These are phyloP conservation scores for Epinephelus fuscoguttatus DNA, from an alignment of 2,113 vertebrate genomes.

Conservation along the genomic window DNA sequence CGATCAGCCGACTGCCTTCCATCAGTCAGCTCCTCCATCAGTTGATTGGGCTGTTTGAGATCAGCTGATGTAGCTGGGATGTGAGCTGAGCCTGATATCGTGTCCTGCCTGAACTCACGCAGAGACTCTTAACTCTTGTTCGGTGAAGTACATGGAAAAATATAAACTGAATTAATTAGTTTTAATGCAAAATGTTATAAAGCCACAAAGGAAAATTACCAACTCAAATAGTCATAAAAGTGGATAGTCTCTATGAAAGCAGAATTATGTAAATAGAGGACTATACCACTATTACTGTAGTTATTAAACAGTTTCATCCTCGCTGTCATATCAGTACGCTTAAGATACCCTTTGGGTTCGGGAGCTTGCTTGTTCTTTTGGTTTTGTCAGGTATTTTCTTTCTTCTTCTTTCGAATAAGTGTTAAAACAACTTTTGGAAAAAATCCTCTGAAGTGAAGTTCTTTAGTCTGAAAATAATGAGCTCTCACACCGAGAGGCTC, in stretches of 20 bases:
- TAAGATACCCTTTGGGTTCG: background rate
- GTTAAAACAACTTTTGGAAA: conserved; percentile 11
- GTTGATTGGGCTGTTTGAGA: too few species aligned
- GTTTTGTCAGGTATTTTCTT: background rate
- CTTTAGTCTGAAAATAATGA: conserved; percentile 58
- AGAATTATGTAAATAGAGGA: background rate
- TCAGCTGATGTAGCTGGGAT: too few species aligned
- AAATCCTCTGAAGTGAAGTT: conserved; percentile 25
- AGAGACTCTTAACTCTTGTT: too few species aligned
- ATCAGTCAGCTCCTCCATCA: too few species aligned
- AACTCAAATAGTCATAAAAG: background rate
- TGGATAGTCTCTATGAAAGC: background rate
- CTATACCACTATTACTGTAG: background rate
- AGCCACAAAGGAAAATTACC: background rate
- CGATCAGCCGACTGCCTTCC: too few species aligned
- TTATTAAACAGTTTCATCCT: too few species aligned
- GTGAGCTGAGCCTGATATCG: too few species aligned
- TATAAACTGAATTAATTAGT: background rate
- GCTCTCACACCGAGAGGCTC: conserved; percentile 34
- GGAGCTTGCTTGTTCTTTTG: background rate
- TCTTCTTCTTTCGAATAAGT: background rate
- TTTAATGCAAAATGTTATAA: background rate
- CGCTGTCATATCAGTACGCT: background rate
- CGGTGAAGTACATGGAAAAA: too few species aligned
- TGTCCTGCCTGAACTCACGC: too few species aligned